Evolutionary conservation across 2,113 vertebrate genomes (phyloP), one percentile per base, ranked within the genome.

Genomic region (Microcebus tavaratra): DNA sequence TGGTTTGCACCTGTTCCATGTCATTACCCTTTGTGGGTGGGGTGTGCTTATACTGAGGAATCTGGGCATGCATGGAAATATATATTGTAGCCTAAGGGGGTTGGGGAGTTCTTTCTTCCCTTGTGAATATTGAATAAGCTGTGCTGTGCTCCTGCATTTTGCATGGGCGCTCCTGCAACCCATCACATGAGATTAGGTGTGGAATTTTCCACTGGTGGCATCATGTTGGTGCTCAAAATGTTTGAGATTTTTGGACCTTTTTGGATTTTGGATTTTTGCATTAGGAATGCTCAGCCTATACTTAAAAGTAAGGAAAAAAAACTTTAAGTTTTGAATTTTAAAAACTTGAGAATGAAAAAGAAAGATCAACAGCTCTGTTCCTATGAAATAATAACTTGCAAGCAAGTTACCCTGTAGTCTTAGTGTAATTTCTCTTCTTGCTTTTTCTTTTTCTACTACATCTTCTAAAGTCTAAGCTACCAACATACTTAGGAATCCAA

Each of bases 281-380:
- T 48, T 76, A 31, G 42, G 42, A 76, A 76, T 76, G 27, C 15
- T 76, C 15, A 76, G 45, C 20, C 73, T 76, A 29, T 48, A 48
- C 36, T 88, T 76, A 59, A 48, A 57, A 68, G 27, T 7, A 61
- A 68, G 27, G 9, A 68, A 34, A 93, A 93, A 70, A 53, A 53
- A 14, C 21, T 27, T 91, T 45, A 90, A 42, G 17, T 67, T 91
- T 82, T 79, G 18, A 42, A 83, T 91, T 87, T 95, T 63, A 57
- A 96, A 93, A 91, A 53, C 18, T 91, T 85, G 36, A 92, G 20
- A 88, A 63, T 88, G 34, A 45, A 15, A 45, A 83, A 84, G 21
- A 63, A 42, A 78, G 3, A 11, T 42, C 15, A 55, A 20, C 65
- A 72, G 5, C 7, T 48, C 53, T 36, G 9, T 89, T 45, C n/a